Conservation (phyloP, 2,888 invertebrate genomes). For the Phengaris arion region DNA sequence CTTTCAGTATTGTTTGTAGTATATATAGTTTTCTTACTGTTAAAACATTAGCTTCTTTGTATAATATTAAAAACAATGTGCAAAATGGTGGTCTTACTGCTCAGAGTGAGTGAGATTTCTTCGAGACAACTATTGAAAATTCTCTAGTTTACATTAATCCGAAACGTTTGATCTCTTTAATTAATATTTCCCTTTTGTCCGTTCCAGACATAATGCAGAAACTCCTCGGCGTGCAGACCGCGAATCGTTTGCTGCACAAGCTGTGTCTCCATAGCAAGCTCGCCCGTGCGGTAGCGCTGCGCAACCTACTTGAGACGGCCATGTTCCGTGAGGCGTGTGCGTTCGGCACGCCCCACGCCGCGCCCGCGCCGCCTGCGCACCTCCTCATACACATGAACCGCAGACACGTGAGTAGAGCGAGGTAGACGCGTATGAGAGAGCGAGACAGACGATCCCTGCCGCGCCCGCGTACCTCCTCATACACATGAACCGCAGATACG, state of each 20-base stretch:
- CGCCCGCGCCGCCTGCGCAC: slow-evolving; percentile 83
- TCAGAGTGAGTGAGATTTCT: too few species aligned
- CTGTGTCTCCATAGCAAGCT: slow-evolving; percentile 84
- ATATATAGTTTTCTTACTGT: too few species aligned
- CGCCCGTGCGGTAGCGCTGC: slow-evolving; percentile 84
- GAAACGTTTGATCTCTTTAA: neutral
- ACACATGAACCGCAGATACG: slow-evolving; percentile 68
- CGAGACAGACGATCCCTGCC: slow-evolving; percentile 48
- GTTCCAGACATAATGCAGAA: slow-evolving; percentile 80
- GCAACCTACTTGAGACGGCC: slow-evolving; percentile 86
- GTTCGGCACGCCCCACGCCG: slow-evolving; percentile 85
- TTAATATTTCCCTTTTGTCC: slow-evolving; percentile 35
- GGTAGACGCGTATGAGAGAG: neutral
- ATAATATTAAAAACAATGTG: too few species aligned
- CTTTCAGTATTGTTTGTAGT: too few species aligned
- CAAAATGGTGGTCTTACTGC: too few species aligned
- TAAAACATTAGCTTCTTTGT: too few species aligned
- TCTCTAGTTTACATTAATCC: too few species aligned
- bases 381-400: slow-evolving; percentile 85
- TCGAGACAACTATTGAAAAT: too few species aligned
- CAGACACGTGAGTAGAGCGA: slow-evolving; percentile 3
- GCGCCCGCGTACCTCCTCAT: slow-evolving; percentile 86
- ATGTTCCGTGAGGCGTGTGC: slow-evolving; percentile 66
- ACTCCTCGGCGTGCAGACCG: slow-evolving; percentile 82
- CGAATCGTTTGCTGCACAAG: slow-evolving; percentile 81